Evolutionary conservation across 2,888 invertebrate species (phyloP), one percentile per base, ranked within the genome.

Genomic region (Polymixis flavicincta): DNA sequence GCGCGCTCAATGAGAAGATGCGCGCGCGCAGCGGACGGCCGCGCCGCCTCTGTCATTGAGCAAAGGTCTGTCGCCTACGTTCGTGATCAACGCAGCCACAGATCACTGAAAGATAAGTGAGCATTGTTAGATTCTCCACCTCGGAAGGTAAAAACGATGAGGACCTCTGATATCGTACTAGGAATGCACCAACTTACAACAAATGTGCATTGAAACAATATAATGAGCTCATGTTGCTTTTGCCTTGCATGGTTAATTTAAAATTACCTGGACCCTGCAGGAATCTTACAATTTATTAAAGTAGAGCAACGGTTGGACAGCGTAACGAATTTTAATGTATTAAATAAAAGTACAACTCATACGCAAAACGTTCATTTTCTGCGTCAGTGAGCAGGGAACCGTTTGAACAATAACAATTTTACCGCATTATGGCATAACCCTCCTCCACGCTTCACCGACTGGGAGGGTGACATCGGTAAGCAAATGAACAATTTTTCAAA

Each of bases 1-100:
- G 95, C 93, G 93, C 94, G 92, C 94, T 96, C 96, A 96, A 96
- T 96, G 96, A 96, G 95, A 95, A 95, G 96, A 95, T 96, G 95
- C 95, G 95, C 92, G 90, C 92, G 94, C 93, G 94, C 92, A 90
- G 90, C 85, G 79, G 84, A 80, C 81, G 83, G 76, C 85, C 82
- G 94, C 94, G 92, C 91, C 89, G 90, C 93, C 94, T 95, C 92
- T 94, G 93, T 95, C 95, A 96, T 95, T 96, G 95, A 95, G 95
- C 94, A 94, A 93, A 95, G 95, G 93, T 94, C 95, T 93, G 92
- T 96, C 95, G 96, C 95, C 96, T 96, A 96, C 96, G 93, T 94
- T 93, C 92, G 92, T 93, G 93, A 94, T 91, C 92, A 91, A 90
- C 91, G 83, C 88, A 88, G 76, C 75, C 67, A 88, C 86, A 88